Evolutionary conservation across 2,113 vertebrate genomes (phyloP).

Genomic region (Hucho hucho): DNA sequence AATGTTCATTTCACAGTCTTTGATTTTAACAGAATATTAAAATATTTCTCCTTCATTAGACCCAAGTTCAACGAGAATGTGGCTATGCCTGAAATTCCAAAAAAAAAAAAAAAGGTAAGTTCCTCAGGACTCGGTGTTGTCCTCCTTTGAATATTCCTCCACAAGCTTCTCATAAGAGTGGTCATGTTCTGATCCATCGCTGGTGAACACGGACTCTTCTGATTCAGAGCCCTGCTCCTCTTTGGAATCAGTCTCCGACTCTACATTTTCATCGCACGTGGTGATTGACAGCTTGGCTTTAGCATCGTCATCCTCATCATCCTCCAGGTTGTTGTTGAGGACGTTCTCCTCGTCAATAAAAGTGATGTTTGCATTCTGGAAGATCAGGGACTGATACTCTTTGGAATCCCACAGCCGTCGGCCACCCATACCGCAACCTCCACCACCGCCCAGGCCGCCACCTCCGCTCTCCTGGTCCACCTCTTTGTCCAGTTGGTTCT

Average conservation of each 20-base stretch:
- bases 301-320: slow-evolving; percentile 63
- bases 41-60: too few species aligned
- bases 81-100: background rate
- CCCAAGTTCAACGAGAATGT: too few species aligned
- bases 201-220: slow-evolving; percentile 85
- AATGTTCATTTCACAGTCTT: too few species aligned
- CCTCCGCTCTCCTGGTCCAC: slow-evolving; percentile 71
- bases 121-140: slow-evolving; percentile 73
- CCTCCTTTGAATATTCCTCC: slow-evolving; percentile 87
- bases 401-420: slow-evolving; percentile 81
- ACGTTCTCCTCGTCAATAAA: slow-evolving; percentile 83
- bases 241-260: slow-evolving; percentile 70
- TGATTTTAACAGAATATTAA: too few species aligned
- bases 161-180: slow-evolving; percentile 90
- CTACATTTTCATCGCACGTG: slow-evolving; percentile 83
- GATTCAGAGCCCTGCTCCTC: slow-evolving; percentile 80
- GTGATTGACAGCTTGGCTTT: slow-evolving; percentile 84
- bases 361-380: slow-evolving; percentile 84
- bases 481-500: slow-evolving; percentile 93
- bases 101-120: too few species aligned
- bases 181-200: slow-evolving; percentile 78
- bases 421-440: slow-evolving; percentile 42
- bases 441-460: slow-evolving; percentile 9
- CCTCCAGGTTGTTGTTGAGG: slow-evolving; percentile 65
- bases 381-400: slow-evolving; percentile 82